Evolutionary conservation across 2,797 vertebrate species (phyloP).

Genomic region (Ctenopoma multispine): DNA sequence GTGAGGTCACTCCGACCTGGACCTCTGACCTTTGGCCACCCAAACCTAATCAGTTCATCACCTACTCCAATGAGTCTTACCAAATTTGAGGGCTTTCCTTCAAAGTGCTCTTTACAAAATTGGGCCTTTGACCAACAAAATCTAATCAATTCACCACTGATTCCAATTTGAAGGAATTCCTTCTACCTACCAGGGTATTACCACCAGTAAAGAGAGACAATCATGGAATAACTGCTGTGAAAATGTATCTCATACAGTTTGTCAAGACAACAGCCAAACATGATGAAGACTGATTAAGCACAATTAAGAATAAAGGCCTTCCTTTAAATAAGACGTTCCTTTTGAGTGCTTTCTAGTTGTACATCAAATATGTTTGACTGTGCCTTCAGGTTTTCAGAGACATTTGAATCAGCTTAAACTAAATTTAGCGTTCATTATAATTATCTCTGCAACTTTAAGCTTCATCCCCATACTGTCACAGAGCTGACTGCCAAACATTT

Average conservation of each 20-base stretch:
- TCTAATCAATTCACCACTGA: too few species aligned
- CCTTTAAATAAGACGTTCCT: neutral
- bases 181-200: too few species aligned
- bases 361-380: neutral
- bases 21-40: too few species aligned
- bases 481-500: neutral
- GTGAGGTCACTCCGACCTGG: too few species aligned
- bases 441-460: neutral
- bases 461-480: neutral
- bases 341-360: neutral
- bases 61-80: too few species aligned
- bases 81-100: too few species aligned
- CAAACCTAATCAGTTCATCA: too few species aligned
- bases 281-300: neutral
- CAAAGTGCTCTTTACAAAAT: too few species aligned
- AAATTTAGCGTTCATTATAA: neutral
- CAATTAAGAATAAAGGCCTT: neutral
- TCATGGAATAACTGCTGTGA: neutral
- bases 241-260: neutral
- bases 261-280: neutral
- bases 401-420: constrained; percentile 2
- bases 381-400: neutral
- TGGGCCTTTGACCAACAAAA: too few species aligned
- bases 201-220: too few species aligned
- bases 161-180: too few species aligned